Conservation (phyloP, 2,888 invertebrate genomes). For the Orthosia gracilis region DNA sequence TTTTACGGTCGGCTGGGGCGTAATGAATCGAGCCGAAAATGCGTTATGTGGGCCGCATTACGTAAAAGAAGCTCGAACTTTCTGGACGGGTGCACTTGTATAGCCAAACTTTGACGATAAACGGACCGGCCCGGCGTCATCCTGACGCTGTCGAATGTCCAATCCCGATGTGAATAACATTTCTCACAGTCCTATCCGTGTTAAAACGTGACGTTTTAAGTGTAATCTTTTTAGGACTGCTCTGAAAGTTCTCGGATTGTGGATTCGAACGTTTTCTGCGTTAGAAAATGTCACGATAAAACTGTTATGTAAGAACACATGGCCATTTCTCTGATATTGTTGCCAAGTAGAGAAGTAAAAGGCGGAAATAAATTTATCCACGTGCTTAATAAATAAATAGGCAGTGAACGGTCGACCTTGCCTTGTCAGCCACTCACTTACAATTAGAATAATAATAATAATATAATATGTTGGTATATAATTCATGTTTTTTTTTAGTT, state of each 20-base stretch:
- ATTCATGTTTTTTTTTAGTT: conserved; percentile 46
- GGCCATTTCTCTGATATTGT: conserved; percentile 18
- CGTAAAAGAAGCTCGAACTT: conserved; percentile 83
- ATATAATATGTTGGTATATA: conserved; percentile 45
- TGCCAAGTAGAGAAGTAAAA: conserved; percentile 63
- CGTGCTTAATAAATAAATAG: conserved; percentile 63
- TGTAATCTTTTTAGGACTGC: conserved; percentile 30
- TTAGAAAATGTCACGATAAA: neutral
- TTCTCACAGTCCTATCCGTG: conserved; percentile 62
- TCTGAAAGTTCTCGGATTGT: neutral
- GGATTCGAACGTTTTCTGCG: neutral
- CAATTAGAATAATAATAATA: conserved; percentile 59
- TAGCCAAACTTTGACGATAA: conserved; percentile 84
- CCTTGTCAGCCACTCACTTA: conserved; percentile 68
- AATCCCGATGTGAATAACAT: conserved; percentile 68
- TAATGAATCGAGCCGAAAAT: conserved; percentile 80
- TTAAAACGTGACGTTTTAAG: conserved; percentile 67
- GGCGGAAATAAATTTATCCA: conserved; percentile 76
- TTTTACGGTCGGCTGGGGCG: conserved; percentile 75
- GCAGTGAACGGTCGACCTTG: conserved; percentile 84
- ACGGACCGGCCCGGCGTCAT: conserved; percentile 78
- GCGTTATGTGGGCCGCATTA: conserved; percentile 82
- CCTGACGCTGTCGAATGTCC: conserved; percentile 75
- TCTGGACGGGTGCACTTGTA: conserved; percentile 85
- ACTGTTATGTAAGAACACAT: neutral